phyloP scores from a whole-genome alignment of 2,113 vertebrate species.

The Syngnathus floridae region DNA sequence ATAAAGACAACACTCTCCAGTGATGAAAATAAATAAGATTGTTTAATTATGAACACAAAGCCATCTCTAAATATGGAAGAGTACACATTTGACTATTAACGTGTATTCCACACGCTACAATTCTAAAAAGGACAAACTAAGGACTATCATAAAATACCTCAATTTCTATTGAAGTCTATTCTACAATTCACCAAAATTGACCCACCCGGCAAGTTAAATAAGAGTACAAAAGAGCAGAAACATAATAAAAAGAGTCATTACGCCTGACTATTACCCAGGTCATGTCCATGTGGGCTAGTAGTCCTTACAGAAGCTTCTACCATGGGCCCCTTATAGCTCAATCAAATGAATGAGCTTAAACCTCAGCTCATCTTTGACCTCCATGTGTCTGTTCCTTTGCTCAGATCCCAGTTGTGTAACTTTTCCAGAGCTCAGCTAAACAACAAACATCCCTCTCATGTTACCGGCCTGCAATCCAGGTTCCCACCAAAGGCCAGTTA shows the following conservation, averaged over 20 bases:
- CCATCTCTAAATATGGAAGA: not conserved
- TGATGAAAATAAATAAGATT: not conserved
- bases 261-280: not conserved
- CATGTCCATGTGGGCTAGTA: not conserved
- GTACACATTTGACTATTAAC: not conserved
- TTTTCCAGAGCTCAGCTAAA: constrained; percentile 15
- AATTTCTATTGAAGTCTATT: not conserved
- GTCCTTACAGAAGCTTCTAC: not conserved
- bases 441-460: constrained; percentile 47
- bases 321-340: not conserved
- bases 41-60: not conserved
- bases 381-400: constrained; percentile 11
- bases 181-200: not conserved
- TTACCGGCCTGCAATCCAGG: constrained; percentile 39
- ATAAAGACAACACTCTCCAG: not conserved
- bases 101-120: not conserved
- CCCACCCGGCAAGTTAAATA: too few species aligned
- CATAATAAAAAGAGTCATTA: too few species aligned
- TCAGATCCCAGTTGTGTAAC: constrained; percentile 37
- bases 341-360: not conserved
- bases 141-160: not conserved
- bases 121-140: not conserved
- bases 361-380: constrained; percentile 11
- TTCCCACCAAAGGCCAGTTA: constrained; percentile 34
- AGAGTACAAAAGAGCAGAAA: too few species aligned